These are phyloP conservation scores for Pyrrhia umbra DNA, from an alignment of 2,888 invertebrate genomes.

Conservation along the genomic window DNA sequence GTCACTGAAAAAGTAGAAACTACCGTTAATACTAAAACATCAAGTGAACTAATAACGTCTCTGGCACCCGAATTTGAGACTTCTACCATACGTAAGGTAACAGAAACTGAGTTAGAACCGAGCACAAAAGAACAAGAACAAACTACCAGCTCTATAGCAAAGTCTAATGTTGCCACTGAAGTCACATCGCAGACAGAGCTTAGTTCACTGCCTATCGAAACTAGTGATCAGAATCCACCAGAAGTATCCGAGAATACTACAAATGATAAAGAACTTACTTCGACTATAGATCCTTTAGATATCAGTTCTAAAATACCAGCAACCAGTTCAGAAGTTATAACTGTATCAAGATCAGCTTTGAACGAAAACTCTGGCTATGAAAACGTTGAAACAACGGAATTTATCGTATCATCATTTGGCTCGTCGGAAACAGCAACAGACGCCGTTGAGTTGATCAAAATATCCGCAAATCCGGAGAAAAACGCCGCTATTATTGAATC, in stretches of 20 bases:
- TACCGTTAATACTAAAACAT: slow-evolving; percentile 43
- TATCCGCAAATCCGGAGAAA: slow-evolving; percentile 74
- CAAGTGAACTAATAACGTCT: slow-evolving; percentile 49
- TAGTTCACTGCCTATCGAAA: slow-evolving; percentile 84
- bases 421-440: slow-evolving; percentile 82
- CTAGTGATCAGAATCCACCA: slow-evolving; percentile 85
- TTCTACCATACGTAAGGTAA: slow-evolving; percentile 50
- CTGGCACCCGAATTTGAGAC: slow-evolving; percentile 50
- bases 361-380: slow-evolving; percentile 73
- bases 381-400: slow-evolving; percentile 83
- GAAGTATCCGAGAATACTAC: slow-evolving; percentile 74
- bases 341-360: slow-evolving; percentile 68
- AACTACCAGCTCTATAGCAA: slow-evolving; percentile 72
- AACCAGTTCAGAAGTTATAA: slow-evolving; percentile 71
- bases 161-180: slow-evolving; percentile 79
- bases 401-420: slow-evolving; percentile 76
- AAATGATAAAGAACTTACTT: slow-evolving; percentile 68
- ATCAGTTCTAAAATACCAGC: slow-evolving; percentile 68
- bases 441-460: slow-evolving; percentile 81
- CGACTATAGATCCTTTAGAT: slow-evolving; percentile 68
- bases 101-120: slow-evolving; percentile 48
- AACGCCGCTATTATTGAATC: slow-evolving; percentile 78
- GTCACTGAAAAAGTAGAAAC: slow-evolving; percentile 30
- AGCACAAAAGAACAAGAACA: slow-evolving; percentile 70
- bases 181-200: slow-evolving; percentile 83